These are phyloP conservation scores for Bursaphelenchus okinawaensis DNA, from an alignment of 2,888 invertebrate species.

Conservation along the genomic window DNA sequence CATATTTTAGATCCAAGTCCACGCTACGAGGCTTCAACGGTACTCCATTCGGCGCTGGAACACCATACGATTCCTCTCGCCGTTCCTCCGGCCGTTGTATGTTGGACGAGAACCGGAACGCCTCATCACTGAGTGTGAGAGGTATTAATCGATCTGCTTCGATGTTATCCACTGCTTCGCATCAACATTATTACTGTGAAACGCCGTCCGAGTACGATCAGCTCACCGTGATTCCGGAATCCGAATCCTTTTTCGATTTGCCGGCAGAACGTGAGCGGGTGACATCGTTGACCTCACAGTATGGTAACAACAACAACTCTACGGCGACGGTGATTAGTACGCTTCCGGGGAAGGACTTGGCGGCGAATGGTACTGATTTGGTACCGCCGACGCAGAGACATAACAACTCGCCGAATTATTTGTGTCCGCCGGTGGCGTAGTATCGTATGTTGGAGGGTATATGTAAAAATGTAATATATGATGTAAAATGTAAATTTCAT, in stretches of 20 bases:
- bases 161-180: conserved; percentile 4
- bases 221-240: conserved; percentile 21
- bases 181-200: conserved; percentile 4
- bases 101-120: conserved; percentile 7
- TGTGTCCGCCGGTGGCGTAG: background rate
- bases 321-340: background rate
- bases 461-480: too few species aligned
- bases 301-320: background rate
- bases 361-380: background rate
- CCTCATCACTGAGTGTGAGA: background rate
- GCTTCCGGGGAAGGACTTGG: background rate
- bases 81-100: conserved; percentile 6
- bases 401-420: background rate
- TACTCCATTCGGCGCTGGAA: background rate
- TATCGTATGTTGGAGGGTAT: too few species aligned
- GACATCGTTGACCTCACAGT: conserved; percentile 1
- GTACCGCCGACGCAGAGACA: background rate
- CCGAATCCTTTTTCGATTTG: conserved; percentile 15
- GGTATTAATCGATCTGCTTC: conserved; percentile 17
- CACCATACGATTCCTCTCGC: conserved; percentile 13
- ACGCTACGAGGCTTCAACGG: conserved; percentile 15
- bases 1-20: conserved; percentile 23
- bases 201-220: conserved; percentile 17
- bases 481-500: too few species aligned
- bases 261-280: conserved; percentile 7